A percentile compares a stretch with the other conserved stretches of the same genome.
phyloP scores from a whole-genome alignment of 2,888 invertebrate genomes.

The Nomada goodeniana region DNA sequence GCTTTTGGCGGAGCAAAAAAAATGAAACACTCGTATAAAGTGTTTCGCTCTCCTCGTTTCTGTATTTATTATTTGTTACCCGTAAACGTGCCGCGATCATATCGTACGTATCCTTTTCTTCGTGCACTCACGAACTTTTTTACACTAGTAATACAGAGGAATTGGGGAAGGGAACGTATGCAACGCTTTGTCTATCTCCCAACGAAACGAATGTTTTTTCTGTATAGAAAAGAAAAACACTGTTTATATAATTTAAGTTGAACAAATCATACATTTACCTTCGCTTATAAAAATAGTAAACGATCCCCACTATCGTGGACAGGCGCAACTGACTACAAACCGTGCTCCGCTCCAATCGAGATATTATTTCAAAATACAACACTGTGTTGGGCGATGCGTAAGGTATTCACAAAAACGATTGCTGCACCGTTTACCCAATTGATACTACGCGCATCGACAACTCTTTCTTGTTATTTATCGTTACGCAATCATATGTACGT shows the following conservation, averaged over 20 bases:
- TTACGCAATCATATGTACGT: conserved; percentile 24
- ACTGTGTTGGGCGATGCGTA: conserved; percentile 45
- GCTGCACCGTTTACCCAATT: conserved; percentile 36
- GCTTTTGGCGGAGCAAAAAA: conserved; percentile 57
- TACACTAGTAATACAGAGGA: conserved; percentile 5
- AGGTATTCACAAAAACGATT: conserved; percentile 42
- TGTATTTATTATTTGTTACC: background rate
- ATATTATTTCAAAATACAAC: conserved; percentile 66
- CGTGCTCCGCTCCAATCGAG: conserved; percentile 66
- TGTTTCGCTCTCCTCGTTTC: conserved; percentile 5
- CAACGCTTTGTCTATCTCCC: conserved; percentile 15
- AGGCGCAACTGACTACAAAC: conserved; percentile 75
- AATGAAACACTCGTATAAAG: conserved; percentile 59
- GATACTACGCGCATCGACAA: conserved; percentile 10
- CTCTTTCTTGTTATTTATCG: conserved; percentile 24
- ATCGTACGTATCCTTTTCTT: conserved; percentile 37
- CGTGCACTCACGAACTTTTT: conserved; percentile 2
- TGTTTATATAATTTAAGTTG: conserved; percentile 74
- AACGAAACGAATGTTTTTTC: conserved; percentile 54
- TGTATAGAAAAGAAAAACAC: conserved; percentile 69
- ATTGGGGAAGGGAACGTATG: conserved; percentile 20
- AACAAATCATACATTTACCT: conserved; percentile 80
- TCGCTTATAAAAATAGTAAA: conserved; percentile 83
- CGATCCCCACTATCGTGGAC: conserved; percentile 74
- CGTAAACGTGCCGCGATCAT: conserved; percentile 11